These are phyloP conservation scores for Centropus bengalensis DNA, from an alignment of 2,113 vertebrate genomes.

Conservation along the genomic window DNA sequence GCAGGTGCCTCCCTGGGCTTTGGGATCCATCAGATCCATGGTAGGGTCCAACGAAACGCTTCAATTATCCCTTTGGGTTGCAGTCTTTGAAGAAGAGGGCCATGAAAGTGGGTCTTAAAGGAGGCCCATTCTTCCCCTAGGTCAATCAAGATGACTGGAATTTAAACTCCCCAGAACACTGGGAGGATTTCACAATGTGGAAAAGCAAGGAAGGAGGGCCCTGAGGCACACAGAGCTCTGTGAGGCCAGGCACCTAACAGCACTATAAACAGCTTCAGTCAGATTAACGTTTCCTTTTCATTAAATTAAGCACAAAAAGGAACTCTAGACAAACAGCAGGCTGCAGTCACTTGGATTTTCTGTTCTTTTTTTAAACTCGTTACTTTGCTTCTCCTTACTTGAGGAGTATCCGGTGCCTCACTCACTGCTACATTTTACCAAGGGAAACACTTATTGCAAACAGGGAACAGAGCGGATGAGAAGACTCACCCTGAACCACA, in stretches of 20 bases:
- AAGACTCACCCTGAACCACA: neutral
- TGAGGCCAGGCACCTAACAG: neutral
- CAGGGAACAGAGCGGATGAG: neutral
- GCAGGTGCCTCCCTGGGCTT: neutral
- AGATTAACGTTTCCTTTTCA: neutral
- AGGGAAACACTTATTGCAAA: neutral
- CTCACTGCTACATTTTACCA: neutral
- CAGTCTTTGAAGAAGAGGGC: neutral
- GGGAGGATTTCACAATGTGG: neutral
- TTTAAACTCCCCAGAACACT: neutral
- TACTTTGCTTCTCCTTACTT: neutral
- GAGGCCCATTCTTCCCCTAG: neutral
- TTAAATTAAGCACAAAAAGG: neutral
- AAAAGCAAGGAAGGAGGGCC: neutral
- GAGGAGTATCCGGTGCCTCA: neutral
- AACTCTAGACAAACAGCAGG: neutral
- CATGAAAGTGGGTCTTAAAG: neutral
- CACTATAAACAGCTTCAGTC: too few species aligned
- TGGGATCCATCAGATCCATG: neutral
- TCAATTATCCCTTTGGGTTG: neutral
- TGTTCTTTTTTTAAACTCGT: neutral
- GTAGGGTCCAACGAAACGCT: accelerated
- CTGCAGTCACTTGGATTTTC: neutral
- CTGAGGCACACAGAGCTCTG: neutral
- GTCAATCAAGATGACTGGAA: neutral